Base-by-base conservation (phyloP, 2,888 invertebrate genomes). In the Macroteleia sp. region DNA sequence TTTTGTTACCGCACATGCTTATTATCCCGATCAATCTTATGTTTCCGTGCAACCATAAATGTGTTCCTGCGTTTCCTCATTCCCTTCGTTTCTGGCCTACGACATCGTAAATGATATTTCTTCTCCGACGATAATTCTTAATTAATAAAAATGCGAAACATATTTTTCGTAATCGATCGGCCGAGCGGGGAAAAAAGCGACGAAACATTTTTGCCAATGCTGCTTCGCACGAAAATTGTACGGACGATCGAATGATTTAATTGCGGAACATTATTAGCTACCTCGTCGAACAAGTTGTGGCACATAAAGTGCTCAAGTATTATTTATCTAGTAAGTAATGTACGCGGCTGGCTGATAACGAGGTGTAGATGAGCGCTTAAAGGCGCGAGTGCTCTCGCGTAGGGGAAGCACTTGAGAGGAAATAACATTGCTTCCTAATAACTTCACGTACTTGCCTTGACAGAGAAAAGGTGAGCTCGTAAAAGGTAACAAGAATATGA, bases 401-500 rank as follows among this genome's bases (percentile, higher is more conserved):
- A 32, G 48, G 62, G 46, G 28, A 66, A 66, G 44, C 48, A 48
- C 64, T 77, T 34, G 42, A 54, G 54, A 67, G 76, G 71, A 78
- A 77, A 80, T 80, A 73, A 64, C 75, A 57, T 73, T 52, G 79
- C 80, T 85, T 79, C 82, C 83, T 82, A 83, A 85, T 85, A 84
- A 84, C 85, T 83, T 82, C 70, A 59, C 84, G 80, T 82, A 81
- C 84, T 75, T 81, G 80, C 82, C 81, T 83, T 82, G 83, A 81
- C 87, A 82, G 82, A 83, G 83, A 77, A 80, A 81, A 77, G 79
- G 77, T 70, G n/a, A n/a, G n/a, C n/a, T n/a, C n/a, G n/a, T n/a
- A n/a, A n/a, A n/a, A n/a, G 56, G 67, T 79, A 83, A 83, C 83
- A 80, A 81, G 80, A 81, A 80, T 76, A 25, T 25, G n/a, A n/a